A percentile compares a stretch with the other conserved stretches of the same genome.
Evolutionary conservation across 2,888 invertebrate genomes (phyloP).

Genomic region (Trypoxylon attenuatum): DNA sequence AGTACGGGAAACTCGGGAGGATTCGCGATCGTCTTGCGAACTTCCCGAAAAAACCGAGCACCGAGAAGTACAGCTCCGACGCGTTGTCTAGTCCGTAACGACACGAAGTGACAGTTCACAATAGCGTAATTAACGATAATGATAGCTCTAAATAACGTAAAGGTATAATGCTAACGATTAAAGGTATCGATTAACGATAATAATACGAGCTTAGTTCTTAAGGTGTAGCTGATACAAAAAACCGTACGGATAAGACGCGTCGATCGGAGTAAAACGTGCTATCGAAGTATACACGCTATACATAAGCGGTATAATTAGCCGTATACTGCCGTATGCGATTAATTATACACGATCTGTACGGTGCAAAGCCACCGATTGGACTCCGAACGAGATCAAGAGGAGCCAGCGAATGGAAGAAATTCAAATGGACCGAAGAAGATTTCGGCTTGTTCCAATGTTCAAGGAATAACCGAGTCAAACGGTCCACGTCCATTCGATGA

Average conservation of each 20-base stretch:
- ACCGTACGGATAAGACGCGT: neutral
- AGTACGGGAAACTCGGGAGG: neutral
- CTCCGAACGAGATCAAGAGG: neutral
- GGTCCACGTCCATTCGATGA: slow-evolving; percentile 24
- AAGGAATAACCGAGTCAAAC: neutral
- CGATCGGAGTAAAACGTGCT: slow-evolving; percentile 3
- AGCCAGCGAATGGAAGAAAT: neutral
- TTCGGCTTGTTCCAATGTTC: slow-evolving; percentile 18
- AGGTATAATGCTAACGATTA: slow-evolving; percentile 23
- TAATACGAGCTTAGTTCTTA: slow-evolving; percentile 47
- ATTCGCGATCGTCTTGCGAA: slow-evolving; percentile 18
- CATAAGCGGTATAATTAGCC: slow-evolving; percentile 15
- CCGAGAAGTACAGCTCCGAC: slow-evolving; percentile 20
- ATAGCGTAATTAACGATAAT: slow-evolving; percentile 37
- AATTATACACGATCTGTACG: slow-evolving; percentile 28
- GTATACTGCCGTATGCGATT: slow-evolving; percentile 8
- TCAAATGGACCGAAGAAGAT: slow-evolving; percentile 3
- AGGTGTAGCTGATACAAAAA: slow-evolving; percentile 34
- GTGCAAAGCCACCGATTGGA: neutral
- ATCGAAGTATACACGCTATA: slow-evolving; percentile 3
- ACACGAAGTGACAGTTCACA: slow-evolving; percentile 27
- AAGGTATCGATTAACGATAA: slow-evolving; percentile 39
- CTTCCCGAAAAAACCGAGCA: slow-evolving; percentile 23
- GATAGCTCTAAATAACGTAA: slow-evolving; percentile 23
- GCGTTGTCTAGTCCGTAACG: slow-evolving; percentile 15